Evolutionary conservation across 2,888 invertebrate species (phyloP).

Genomic region (Lobophora halterata): DNA sequence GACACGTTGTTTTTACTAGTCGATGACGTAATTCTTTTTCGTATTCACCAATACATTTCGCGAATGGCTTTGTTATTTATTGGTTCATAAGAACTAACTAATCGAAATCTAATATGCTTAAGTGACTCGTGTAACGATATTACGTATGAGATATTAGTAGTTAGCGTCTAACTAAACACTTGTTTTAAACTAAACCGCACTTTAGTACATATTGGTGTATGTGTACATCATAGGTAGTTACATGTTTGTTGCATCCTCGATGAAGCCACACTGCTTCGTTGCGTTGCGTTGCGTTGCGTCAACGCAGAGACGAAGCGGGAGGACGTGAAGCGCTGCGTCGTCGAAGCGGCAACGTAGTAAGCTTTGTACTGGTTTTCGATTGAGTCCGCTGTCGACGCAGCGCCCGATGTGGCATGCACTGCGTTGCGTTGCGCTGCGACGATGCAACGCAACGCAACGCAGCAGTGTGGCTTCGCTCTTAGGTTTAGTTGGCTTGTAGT

Average conservation of each 20-base stretch:
- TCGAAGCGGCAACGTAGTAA: no score
- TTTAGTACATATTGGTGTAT: slow-evolving; percentile 46
- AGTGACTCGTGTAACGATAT: slow-evolving; percentile 56
- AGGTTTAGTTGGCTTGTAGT: slow-evolving; percentile 61
- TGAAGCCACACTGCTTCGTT: no score
- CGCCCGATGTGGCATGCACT: no score
- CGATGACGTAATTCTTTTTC: slow-evolving; percentile 36
- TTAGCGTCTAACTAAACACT: slow-evolving; percentile 50
- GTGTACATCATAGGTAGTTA: slow-evolving; percentile 22
- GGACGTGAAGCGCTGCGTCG: no score
- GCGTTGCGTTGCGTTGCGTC: no score
- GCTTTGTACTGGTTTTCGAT: no score
- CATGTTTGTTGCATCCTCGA: slow-evolving; percentile 27
- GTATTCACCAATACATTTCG: slow-evolving; percentile 13
- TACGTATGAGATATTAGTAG: slow-evolving; percentile 70
- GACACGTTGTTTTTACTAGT: slow-evolving; percentile 57
- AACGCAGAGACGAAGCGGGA: no score
- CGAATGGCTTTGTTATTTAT: slow-evolving; percentile 8
- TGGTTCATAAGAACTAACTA: slow-evolving; percentile 7
- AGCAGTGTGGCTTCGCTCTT: no score
- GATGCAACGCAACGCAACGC: no score
- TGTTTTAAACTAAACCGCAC: slow-evolving; percentile 52
- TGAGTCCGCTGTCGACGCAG: no score
- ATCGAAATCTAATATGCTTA: slow-evolving; percentile 13
- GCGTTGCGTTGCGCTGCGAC: no score